phyloP scores from a whole-genome alignment of 1,140 invertebrate species.

The Cydia pomonella region DNA sequence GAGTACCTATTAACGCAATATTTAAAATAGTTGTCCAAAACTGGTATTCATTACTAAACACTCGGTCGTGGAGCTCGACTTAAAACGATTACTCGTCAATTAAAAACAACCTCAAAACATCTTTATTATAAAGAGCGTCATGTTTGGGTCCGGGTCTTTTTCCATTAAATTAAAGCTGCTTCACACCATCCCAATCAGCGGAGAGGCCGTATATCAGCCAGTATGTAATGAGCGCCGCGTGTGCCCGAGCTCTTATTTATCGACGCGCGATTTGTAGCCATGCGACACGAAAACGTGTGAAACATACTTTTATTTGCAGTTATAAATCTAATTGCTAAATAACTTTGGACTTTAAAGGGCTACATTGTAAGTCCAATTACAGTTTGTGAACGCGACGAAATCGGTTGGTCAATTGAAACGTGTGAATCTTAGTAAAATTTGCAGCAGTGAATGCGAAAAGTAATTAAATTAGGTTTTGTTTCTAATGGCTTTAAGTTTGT shows the following conservation, averaged over 20 bases:
- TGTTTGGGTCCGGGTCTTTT: conserved; percentile 14
- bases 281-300: conserved; percentile 54
- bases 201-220: conserved; percentile 54
- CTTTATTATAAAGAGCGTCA: neutral
- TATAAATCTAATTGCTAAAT: neutral
- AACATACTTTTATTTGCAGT: conserved; percentile 13
- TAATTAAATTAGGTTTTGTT: neutral
- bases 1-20: too few relatives aligned
- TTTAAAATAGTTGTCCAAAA: neutral
- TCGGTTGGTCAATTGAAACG: neutral
- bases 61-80: neutral
- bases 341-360: neutral
- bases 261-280: conserved; percentile 61
- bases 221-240: conserved; percentile 67
- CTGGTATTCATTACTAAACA: neutral
- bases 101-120: conserved; percentile 11
- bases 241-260: conserved; percentile 65
- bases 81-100: neutral
- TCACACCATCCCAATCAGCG: conserved; percentile 41
- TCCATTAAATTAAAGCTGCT: conserved; percentile 27
- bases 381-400: neutral
- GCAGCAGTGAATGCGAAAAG: neutral
- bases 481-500: neutral
- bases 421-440: conserved; percentile 7
- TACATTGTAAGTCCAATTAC: neutral